Evolutionary conservation across 2,797 vertebrate species (phyloP).

Genomic region (Glossophaga mutica): DNA sequence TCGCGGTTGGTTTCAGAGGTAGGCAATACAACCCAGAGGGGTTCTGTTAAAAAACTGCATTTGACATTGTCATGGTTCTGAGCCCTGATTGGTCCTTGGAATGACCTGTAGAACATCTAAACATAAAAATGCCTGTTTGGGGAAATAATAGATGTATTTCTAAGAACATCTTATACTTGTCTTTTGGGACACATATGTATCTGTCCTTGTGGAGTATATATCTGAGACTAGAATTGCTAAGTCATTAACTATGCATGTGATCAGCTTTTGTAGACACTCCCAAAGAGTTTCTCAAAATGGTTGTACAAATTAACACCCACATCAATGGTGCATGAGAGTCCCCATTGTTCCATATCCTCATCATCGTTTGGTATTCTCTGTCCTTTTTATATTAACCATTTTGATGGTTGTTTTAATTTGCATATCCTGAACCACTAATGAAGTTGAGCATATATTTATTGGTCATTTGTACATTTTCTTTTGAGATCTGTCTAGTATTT

Average conservation of each 20-base stretch:
- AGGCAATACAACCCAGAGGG: too few relatives aligned
- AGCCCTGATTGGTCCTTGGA: neutral
- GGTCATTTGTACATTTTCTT: neutral
- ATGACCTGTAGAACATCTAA: neutral
- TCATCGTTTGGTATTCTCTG: neutral
- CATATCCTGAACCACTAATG: neutral
- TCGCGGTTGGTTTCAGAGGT: too few relatives aligned
- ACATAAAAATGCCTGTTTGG: neutral
- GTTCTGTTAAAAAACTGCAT: neutral
- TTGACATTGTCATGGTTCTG: neutral
- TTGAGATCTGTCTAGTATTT: neutral
- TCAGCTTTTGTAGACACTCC: neutral
- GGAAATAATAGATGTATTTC: neutral
- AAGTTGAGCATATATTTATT: neutral
- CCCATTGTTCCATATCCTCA: neutral
- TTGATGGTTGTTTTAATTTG: neutral
- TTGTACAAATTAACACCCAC: neutral
- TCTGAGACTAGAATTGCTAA: neutral
- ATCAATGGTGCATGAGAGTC: neutral
- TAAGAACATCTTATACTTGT: neutral
- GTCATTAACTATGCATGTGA: neutral
- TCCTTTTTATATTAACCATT: neutral
- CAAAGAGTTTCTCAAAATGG: neutral
- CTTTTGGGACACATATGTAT: neutral
- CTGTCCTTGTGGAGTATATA: neutral